Base-by-base conservation (phyloP, 2,888 invertebrate genomes). In the Parapristionchus giblindavisi region DNA sequence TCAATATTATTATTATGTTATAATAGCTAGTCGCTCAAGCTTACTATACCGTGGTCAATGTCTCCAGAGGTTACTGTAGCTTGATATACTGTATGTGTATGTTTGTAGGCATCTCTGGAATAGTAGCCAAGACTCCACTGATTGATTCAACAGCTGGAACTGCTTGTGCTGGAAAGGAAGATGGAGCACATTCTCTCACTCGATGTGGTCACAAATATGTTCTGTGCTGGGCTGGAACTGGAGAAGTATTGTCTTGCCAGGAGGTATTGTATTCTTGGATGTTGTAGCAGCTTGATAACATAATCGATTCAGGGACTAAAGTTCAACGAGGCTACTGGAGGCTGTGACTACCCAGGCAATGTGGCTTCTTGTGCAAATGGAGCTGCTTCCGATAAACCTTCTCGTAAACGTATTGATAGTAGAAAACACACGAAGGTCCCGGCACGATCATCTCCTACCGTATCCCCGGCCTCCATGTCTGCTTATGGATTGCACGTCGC, bases 151-250 rank as follows among this genome's bases (percentile, higher is more conserved):
- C 52, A 17, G 54, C 52, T 0, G 72, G 60, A 0, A 72, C 54
- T 17, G 54, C 56, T 17, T 71, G 70, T 56, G 56, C 54, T 27
- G 56, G 56, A 3, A 52, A 54, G 56, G 70, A 40, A 17, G 70
- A 71, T 38, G 70, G 70, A 38, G 3, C 70, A 21, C 70, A 71
- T 34, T 6, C n/a, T 21, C 32, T 38, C n/a, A 3, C 21, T 2
- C 5, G 6, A 6, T 71, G 70, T 56, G 38, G 38, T 3, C 36
- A 24, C 24, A 1, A 38, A 11, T 71, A 56, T 27, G 70, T 56
- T 21, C 54, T 71, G 38, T 71, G 70, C 40, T 71, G 70, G 70
- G 70, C 54, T 6, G 70, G 56, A 56, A 56, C 54, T 14, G 70
- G 70, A 36, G 1, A 54, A 48, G 48, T 71, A 6, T 40, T 56